These are phyloP conservation scores for Gisinianus flammeolus DNA, from an alignment of 2,888 invertebrate species.

Conservation along the genomic window DNA sequence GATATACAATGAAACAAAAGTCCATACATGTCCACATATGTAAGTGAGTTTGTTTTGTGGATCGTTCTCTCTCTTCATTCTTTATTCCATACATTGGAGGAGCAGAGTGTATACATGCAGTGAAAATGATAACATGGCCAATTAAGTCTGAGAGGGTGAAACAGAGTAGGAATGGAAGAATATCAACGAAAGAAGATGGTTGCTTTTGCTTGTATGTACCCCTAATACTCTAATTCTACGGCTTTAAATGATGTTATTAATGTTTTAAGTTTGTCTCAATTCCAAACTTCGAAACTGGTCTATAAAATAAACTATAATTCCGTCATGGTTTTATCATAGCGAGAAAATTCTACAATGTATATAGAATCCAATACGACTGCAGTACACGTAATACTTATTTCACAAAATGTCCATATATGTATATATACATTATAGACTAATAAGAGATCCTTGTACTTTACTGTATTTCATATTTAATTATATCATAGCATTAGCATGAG, in stretches of 20 bases:
- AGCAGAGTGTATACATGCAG: neutral
- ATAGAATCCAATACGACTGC: too few species aligned
- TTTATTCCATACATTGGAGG: neutral
- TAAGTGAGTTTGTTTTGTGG: too few species aligned
- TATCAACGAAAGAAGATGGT: neutral
- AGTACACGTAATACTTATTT: too few species aligned
- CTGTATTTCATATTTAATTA: too few species aligned
- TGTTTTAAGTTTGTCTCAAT: constrained; percentile 23
- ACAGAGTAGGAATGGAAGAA: neutral
- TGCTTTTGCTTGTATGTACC: neutral
- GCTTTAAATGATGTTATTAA: constrained; percentile 24
- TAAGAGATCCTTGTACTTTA: too few species aligned
- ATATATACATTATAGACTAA: too few species aligned
- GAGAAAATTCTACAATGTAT: too few species aligned
- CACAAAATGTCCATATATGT: too few species aligned
- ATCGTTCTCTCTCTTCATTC: neutral
- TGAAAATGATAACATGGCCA: neutral
- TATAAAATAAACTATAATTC: neutral
- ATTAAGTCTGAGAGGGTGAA: neutral
- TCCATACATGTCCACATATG: constrained; percentile 5
- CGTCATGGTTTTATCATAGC: neutral
- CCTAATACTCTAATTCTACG: constrained; percentile 18
- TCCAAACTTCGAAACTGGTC: constrained; percentile 14
- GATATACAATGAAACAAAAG: neutral
- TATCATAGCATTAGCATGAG: too few species aligned